Conservation (phyloP, 2,797 vertebrate genomes). For the Siniperca obscura region DNA sequence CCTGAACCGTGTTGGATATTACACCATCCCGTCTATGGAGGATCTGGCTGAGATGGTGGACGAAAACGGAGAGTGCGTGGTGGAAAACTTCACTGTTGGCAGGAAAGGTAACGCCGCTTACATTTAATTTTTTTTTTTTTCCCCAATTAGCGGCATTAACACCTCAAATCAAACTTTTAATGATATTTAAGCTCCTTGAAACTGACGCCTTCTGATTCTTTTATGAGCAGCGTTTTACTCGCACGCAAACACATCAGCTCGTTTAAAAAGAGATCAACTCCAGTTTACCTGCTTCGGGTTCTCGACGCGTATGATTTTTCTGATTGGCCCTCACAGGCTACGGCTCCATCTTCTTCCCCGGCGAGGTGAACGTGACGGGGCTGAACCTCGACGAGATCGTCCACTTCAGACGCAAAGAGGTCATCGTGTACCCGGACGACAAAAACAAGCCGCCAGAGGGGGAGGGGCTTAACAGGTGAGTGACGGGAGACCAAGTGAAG, state of each 20-base stretch:
- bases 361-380: slow-evolving; percentile 90
- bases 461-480: slow-evolving; percentile 93
- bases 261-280: too few species aligned
- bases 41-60: slow-evolving; percentile 90
- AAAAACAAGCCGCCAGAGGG: slow-evolving; percentile 90
- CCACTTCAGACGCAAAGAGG: slow-evolving; percentile 95
- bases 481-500: background rate
- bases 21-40: slow-evolving; percentile 96
- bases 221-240: too few species aligned
- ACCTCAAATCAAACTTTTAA: too few species aligned
- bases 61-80: slow-evolving; percentile 89
- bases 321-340: slow-evolving; percentile 85
- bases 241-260: too few species aligned
- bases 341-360: slow-evolving; percentile 94
- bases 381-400: slow-evolving; percentile 95
- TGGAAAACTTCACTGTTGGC: slow-evolving; percentile 94
- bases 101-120: slow-evolving; percentile 87
- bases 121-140: background rate
- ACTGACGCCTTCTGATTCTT: too few species aligned
- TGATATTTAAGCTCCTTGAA: too few species aligned
- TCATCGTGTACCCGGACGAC: slow-evolving; percentile 95
- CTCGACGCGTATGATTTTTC: background rate
- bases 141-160: too few species aligned
- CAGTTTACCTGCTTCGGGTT: too few species aligned
- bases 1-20: slow-evolving; percentile 91